Evolutionary conservation across 2,888 invertebrate species (phyloP), one percentile per base, ranked within the genome.

Genomic region (Eledone cirrhosa): DNA sequence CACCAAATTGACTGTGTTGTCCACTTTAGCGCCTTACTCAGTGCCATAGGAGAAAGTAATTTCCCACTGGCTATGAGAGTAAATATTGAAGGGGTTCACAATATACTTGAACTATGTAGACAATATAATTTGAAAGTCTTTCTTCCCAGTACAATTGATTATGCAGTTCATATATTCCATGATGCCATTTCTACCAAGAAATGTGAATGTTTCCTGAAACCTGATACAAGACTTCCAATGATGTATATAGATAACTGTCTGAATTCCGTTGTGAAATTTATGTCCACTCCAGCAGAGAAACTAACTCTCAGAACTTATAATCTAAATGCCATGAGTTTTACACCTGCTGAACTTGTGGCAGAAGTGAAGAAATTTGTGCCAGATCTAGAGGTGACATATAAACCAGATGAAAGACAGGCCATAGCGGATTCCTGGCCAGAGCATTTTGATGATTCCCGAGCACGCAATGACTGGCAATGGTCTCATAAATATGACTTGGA

Each of bases 351-450:
- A 89, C 91, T 97, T 77, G 94, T 94, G 0, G 92, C 93, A 0
- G 94, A 94, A 81, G 93, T 97, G 82, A 92, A 93, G 78, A 90
- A 90, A 83, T 93, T 95, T 86, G 91, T 95, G 78, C 95, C 96
- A 0, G 93, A 95, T 65, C 92, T 97, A 81, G 92, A 93, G 84
- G 94, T 97, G 78, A 93, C 94, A 3, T 97, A 97, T 88, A 93
- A 93, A 83, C 95, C 95, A 0, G 96, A 97, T 87, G 93, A 93
- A 83, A 92, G 96, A 77, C 96, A 96, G 91, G 91, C 93, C 59
- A 96, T 96, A 95, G 97, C 97, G 74, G 96, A 97, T 88, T 93
- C 94, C 3, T 97, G 97, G 97, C 97, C 97, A 0, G 94, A 96
- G 92, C 94, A 95, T 5, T 95, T 97, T 88, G 96, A 97, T 87